Evolutionary conservation across 2,888 invertebrate genomes (phyloP).

Genomic region (Drosophila colorata): DNA sequence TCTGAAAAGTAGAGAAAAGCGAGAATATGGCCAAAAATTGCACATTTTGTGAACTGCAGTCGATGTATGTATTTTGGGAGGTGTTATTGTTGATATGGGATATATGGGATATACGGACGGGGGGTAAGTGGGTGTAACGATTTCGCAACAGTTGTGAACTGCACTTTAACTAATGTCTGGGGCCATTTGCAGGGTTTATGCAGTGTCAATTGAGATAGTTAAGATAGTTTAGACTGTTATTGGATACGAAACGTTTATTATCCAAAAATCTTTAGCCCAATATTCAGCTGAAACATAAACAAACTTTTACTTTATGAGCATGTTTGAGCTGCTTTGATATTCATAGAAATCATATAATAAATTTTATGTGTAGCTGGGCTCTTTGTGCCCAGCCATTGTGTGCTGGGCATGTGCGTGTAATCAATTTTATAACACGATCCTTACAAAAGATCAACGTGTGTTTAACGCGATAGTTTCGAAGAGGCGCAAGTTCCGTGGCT

Average conservation of each 20-base stretch:
- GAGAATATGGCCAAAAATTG: constrained; percentile 50
- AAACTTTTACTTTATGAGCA: constrained; percentile 1
- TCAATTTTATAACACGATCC: constrained; percentile 71
- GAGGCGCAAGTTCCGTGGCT: constrained; percentile 13
- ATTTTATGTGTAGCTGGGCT: constrained; percentile 45
- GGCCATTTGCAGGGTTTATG: constrained; percentile 36
- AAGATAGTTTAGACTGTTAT: not conserved
- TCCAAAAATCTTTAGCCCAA: not conserved
- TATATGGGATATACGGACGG: not conserved
- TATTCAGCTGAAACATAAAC: constrained; percentile 8
- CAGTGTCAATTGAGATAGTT: constrained; percentile 10
- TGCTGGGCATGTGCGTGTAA: constrained; percentile 50
- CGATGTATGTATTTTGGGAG: constrained; percentile 12
- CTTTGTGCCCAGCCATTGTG: constrained; percentile 31
- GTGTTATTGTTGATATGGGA: constrained; percentile 30
- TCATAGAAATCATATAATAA: constrained; percentile 71
- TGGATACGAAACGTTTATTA: not conserved
- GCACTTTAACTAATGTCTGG: constrained; percentile 63
- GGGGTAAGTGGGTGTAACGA: constrained; percentile 33
- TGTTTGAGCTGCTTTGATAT: constrained; percentile 41
- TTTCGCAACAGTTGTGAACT: constrained; percentile 68
- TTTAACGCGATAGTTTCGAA: constrained; percentile 64
- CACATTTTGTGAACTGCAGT: constrained; percentile 41
- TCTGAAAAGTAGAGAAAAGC: constrained; percentile 29
- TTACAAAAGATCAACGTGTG: constrained; percentile 74